Percentiles rank a stretch among this genome's conserved stretches.
phyloP scores from a whole-genome alignment of 2,797 vertebrate genomes.

The Acanthurus leucopareius region DNA sequence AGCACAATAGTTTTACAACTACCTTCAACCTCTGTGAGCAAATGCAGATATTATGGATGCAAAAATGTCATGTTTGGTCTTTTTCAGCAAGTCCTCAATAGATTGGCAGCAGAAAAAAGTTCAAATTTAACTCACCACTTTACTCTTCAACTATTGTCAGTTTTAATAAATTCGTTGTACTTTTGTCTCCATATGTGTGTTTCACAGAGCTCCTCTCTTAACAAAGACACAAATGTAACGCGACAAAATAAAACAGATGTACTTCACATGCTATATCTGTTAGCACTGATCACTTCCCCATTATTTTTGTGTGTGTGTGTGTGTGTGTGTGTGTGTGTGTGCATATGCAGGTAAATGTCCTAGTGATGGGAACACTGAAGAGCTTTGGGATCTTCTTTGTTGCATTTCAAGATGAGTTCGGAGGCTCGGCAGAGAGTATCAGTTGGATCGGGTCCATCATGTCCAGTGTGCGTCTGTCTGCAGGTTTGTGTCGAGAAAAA shows the following conservation, averaged over 20 bases:
- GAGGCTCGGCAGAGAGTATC: slow-evolving; percentile 90
- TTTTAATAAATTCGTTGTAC: no score
- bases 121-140: neutral
- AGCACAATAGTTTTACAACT: neutral
- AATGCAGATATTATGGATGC: neutral
- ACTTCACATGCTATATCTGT: neutral
- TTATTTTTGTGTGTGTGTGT: neutral
- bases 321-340: neutral
- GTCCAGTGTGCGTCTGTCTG: slow-evolving; percentile 92
- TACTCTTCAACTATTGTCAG: neutral
- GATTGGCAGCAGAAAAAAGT: neutral
- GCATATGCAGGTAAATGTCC: slow-evolving; percentile 90
- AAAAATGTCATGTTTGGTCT: neutral
- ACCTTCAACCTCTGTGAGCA: neutral
- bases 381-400: slow-evolving; percentile 96
- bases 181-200: neutral
- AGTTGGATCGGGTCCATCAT: slow-evolving; percentile 97
- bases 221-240: neutral
- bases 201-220: neutral
- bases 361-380: slow-evolving; percentile 93
- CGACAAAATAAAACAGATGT: neutral
- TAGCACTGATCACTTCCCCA: neutral
- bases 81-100: neutral
- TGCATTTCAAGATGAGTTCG: slow-evolving; percentile 94
- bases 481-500: slow-evolving; percentile 81